These are phyloP conservation scores for Ellobium chinense DNA, from an alignment of 2,888 invertebrate species.

Conservation along the genomic window DNA sequence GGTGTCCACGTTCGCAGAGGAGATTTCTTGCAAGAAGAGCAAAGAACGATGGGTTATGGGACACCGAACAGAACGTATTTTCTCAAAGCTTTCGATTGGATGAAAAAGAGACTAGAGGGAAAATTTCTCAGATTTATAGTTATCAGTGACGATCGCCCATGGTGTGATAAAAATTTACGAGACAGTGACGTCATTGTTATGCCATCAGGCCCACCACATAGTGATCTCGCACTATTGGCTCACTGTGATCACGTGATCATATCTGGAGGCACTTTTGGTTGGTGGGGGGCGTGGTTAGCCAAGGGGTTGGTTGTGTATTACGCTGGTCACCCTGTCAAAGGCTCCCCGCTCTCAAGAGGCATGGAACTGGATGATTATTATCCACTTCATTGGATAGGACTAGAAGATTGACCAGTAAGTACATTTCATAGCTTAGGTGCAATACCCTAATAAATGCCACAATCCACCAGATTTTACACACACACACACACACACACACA, in stretches of 20 bases:
- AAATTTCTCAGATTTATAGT: not conserved
- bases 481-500: too few species aligned
- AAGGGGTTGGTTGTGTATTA: slow-evolving; percentile 18
- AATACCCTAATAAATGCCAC: too few species aligned
- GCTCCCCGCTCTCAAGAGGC: not conserved
- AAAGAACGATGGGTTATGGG: not conserved
- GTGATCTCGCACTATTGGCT: slow-evolving; percentile 17
- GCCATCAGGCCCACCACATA: not conserved
- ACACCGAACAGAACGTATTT: slow-evolving; percentile 5
- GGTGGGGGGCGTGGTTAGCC: slow-evolving; percentile 41
- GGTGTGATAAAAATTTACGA: slow-evolving; percentile 11
- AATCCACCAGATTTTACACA: too few species aligned
- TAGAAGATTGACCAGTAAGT: slow-evolving; percentile 9
- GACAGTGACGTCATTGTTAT: not conserved
- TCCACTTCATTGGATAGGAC: slow-evolving; percentile 8
- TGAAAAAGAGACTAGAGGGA: not conserved
- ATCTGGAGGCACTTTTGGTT: slow-evolving; percentile 29
- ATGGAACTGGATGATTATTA: not conserved
- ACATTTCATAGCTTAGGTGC: too few species aligned
- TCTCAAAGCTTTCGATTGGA: slow-evolving; percentile 12
- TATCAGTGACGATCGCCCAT: slow-evolving; percentile 26
- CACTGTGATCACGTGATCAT: slow-evolving; percentile 43
- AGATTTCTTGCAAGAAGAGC: not conserved
- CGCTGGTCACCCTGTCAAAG: not conserved
- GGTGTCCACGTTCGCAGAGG: slow-evolving; percentile 33